These are phyloP conservation scores for Branchellion lobata DNA, from an alignment of 2,888 invertebrate species.

Conservation along the genomic window DNA sequence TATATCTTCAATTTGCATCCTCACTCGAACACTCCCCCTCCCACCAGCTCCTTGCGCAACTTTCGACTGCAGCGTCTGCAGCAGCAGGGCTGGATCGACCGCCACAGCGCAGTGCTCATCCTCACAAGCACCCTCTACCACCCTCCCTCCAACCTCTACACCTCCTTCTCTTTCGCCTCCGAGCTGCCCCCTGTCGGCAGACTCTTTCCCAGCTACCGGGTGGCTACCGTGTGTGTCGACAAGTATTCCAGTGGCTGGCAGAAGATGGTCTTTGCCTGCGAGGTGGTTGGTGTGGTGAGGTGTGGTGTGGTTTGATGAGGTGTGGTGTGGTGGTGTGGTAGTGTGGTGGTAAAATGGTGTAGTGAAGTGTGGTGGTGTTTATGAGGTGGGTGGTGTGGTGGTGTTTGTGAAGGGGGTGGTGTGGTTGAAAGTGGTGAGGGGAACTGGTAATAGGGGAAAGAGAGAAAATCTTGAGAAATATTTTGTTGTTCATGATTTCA, in stretches of 20 bases:
- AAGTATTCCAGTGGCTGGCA: slow-evolving; percentile 57
- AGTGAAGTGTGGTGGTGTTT: neutral
- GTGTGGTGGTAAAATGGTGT: neutral
- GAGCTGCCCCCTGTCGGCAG: slow-evolving; percentile 57
- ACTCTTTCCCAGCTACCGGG: slow-evolving; percentile 52
- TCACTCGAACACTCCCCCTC: too few relatives aligned
- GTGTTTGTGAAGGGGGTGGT: too few relatives aligned
- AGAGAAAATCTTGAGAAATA: neutral
- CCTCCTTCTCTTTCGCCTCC: slow-evolving; percentile 50
- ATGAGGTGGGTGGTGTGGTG: neutral
- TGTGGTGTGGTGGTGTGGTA: neutral
- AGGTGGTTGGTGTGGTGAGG: slow-evolving; percentile 52
- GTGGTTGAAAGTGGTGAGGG: too few relatives aligned
- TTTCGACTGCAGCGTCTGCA: slow-evolving; percentile 53
- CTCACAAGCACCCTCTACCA: slow-evolving; percentile 59
- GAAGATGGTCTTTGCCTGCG: slow-evolving; percentile 58
- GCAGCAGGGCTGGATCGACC: slow-evolving; percentile 55
- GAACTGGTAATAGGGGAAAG: too few relatives aligned
- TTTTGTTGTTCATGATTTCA: neutral
- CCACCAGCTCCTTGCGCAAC: neutral
- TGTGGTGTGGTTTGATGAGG: neutral
- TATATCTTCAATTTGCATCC: too few relatives aligned
- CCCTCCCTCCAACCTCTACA: slow-evolving; percentile 58
- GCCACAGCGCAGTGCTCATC: slow-evolving; percentile 56
- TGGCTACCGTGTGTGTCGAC: slow-evolving; percentile 57